Evolutionary conservation across 2,888 invertebrate genomes (phyloP).

Genomic region (Tortricodes alternella): DNA sequence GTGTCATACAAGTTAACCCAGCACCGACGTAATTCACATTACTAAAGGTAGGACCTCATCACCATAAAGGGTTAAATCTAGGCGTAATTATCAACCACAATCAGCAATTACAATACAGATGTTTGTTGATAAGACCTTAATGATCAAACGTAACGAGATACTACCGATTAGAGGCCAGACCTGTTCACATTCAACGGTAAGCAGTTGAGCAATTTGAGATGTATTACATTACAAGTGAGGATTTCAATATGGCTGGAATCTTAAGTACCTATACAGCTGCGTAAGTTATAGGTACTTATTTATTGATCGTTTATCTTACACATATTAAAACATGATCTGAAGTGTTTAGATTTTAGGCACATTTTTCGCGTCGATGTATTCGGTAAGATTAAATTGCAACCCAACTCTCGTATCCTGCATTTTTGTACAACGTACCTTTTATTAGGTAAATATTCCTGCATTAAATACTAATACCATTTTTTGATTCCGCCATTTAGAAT

Average conservation of each 20-base stretch:
- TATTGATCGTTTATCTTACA: too few relatives aligned
- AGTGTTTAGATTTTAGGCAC: too few relatives aligned
- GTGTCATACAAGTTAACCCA: too few relatives aligned
- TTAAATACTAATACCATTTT: conserved; percentile 3
- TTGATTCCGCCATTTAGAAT: conserved; percentile 6
- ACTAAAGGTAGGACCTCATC: too few relatives aligned
- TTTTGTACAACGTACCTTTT: background rate
- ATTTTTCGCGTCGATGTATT: too few relatives aligned
- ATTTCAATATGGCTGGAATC: too few relatives aligned
- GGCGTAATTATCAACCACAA: too few relatives aligned
- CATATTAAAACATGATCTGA: too few relatives aligned
- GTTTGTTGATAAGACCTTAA: background rate
- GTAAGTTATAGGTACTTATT: too few relatives aligned
- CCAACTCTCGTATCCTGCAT: background rate
- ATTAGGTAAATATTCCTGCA: background rate
- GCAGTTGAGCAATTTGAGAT: background rate
- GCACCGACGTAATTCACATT: too few relatives aligned
- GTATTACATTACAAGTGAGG: background rate
- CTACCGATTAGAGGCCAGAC: conserved; percentile 3
- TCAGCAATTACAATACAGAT: conserved; percentile 2
- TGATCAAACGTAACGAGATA: conserved; percentile 3
- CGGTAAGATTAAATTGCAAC: background rate
- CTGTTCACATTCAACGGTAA: background rate
- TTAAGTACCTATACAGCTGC: too few relatives aligned
- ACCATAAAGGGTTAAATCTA: too few relatives aligned